phyloP scores from a whole-genome alignment of 2,888 invertebrate genomes.

The Tenthredo livida region DNA sequence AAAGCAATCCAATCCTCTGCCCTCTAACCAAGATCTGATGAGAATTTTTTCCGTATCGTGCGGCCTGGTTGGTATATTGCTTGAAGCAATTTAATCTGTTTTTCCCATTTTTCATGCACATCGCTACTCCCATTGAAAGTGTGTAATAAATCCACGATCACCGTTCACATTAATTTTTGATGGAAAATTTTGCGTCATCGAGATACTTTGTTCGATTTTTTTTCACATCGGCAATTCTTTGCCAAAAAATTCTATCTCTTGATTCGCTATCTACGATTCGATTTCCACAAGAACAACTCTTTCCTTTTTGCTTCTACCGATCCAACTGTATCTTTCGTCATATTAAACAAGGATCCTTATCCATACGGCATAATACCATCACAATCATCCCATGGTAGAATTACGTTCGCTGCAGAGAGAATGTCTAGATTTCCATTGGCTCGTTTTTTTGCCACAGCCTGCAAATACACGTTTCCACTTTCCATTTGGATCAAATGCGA shows the following conservation, averaged over 20 bases:
- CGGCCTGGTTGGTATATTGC: neutral
- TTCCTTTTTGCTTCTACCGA: neutral
- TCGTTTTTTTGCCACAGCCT: neutral
- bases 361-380: no score
- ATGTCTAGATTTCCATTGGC: no score
- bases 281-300: neutral
- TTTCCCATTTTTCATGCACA: neutral
- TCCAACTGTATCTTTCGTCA: neutral
- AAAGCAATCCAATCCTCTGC: neutral
- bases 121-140: neutral
- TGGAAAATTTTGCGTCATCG: neutral
- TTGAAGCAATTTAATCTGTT: conserved; percentile 7
- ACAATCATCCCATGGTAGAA: no score
- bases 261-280: neutral
- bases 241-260: neutral
- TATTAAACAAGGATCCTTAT: no score
- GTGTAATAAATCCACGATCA: neutral
- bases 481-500: neutral
- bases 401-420: no score
- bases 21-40: neutral
- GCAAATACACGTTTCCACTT: neutral
- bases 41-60: neutral
- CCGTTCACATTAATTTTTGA: neutral
- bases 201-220: neutral
- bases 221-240: neutral